Conservation (phyloP, 2,113 vertebrate genomes). For the Brachypteracias leptosomus region DNA sequence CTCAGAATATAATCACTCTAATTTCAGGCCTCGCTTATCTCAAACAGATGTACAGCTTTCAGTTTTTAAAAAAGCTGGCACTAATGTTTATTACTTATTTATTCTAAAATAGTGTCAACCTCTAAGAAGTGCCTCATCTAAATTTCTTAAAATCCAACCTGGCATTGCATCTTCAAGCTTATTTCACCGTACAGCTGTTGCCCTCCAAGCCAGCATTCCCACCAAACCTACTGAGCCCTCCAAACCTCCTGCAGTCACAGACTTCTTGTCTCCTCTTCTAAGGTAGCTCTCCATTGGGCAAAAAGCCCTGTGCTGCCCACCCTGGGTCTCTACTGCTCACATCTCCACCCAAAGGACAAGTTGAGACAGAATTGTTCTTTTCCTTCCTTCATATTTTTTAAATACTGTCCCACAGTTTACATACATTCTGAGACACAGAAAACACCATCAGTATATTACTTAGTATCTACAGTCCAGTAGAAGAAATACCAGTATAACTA, state of each 20-base stretch:
- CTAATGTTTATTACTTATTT: neutral
- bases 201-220: no score
- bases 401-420: neutral
- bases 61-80: neutral
- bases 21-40: neutral
- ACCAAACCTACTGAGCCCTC: no score
- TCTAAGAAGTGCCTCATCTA: neutral
- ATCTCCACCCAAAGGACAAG: no score
- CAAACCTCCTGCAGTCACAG: no score
- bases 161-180: no score
- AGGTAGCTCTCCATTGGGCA: no score
- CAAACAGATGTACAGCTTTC: neutral
- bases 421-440: neutral
- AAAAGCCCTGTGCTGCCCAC: no score
- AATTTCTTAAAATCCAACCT: neutral
- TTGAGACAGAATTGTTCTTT: neutral
- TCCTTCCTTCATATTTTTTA: no score
- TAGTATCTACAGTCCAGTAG: neutral
- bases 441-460: neutral
- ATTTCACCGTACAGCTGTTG: no score
- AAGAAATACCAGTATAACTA: neutral
- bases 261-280: no score
- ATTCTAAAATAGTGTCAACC: neutral
- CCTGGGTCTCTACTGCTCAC: no score
- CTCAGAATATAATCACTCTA: neutral